Conservation (phyloP, 1,140 invertebrate genomes). For the Drosophila sechellia region DNA sequence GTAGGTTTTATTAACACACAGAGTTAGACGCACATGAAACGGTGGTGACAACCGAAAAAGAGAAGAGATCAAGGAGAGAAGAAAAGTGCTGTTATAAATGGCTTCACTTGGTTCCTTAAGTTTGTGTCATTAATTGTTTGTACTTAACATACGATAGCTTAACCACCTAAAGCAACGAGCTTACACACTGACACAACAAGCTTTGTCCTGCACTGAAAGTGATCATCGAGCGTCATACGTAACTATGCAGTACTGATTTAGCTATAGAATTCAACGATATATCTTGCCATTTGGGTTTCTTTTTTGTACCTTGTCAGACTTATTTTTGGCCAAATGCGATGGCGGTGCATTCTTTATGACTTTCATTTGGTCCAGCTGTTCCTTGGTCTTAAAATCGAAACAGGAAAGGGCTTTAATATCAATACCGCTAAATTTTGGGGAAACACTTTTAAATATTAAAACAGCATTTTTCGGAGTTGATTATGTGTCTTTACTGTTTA, state of each 20-base stretch:
- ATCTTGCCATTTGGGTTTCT: background rate
- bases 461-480: slow-evolving; percentile 10
- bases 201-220: slow-evolving; percentile 68
- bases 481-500: slow-evolving; percentile 24
- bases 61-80: slow-evolving; percentile 64
- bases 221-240: slow-evolving; percentile 37
- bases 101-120: slow-evolving; percentile 37
- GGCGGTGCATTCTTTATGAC: slow-evolving; percentile 92
- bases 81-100: slow-evolving; percentile 73
- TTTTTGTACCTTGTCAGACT: slow-evolving; percentile 92
- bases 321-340: slow-evolving; percentile 92
- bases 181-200: slow-evolving; percentile 36
- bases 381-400: slow-evolving; percentile 74
- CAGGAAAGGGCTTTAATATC: slow-evolving; percentile 22
- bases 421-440: background rate
- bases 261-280: background rate
- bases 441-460: slow-evolving; percentile 11
- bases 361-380: slow-evolving; percentile 91
- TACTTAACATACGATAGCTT: slow-evolving; percentile 40
- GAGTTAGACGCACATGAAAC: slow-evolving; percentile 64
- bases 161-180: slow-evolving; percentile 27
- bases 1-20: slow-evolving; percentile 54
- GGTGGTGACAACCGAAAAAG: slow-evolving; percentile 61
- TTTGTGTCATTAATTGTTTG: slow-evolving; percentile 42
- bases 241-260: slow-evolving; percentile 32